Conservation (phyloP, 2,888 invertebrate species). For the Drosophila lutescens region DNA sequence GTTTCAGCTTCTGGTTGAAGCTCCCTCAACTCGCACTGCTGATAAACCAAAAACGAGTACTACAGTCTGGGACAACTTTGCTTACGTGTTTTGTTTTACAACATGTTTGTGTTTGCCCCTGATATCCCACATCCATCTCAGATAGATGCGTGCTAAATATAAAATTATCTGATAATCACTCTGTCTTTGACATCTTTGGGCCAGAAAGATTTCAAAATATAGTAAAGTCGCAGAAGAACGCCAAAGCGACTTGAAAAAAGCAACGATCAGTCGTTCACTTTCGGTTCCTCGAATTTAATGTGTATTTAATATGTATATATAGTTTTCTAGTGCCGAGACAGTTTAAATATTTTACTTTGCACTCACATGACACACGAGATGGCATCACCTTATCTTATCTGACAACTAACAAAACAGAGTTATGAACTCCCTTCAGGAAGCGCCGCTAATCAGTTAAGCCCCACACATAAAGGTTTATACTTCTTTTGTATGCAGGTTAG, state of each 20-base stretch:
- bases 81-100: conserved; percentile 64
- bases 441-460: conserved; percentile 16
- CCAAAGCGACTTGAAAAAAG: background rate
- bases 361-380: conserved; percentile 48
- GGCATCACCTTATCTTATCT: conserved; percentile 44
- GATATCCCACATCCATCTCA: conserved; percentile 41
- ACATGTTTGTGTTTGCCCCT: conserved; percentile 53
- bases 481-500: conserved; percentile 17
- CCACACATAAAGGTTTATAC: conserved; percentile 10
- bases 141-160: conserved; percentile 58
- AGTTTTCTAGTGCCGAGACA: conserved; percentile 20
- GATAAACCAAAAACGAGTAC: conserved; percentile 38
- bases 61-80: conserved; percentile 48
- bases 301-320: background rate
- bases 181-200: conserved; percentile 17
- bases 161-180: conserved; percentile 33
- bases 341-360: conserved; percentile 42
- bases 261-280: background rate
- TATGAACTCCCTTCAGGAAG: conserved; percentile 48
- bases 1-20: conserved; percentile 24
- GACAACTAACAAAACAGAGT: conserved; percentile 27
- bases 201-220: conserved; percentile 1
- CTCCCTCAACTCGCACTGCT: conserved; percentile 9
- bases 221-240: background rate
- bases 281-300: conserved; percentile 4